These are phyloP conservation scores for Megaptera novaeangliae DNA, from an alignment of 2,113 vertebrate species.

Conservation along the genomic window DNA sequence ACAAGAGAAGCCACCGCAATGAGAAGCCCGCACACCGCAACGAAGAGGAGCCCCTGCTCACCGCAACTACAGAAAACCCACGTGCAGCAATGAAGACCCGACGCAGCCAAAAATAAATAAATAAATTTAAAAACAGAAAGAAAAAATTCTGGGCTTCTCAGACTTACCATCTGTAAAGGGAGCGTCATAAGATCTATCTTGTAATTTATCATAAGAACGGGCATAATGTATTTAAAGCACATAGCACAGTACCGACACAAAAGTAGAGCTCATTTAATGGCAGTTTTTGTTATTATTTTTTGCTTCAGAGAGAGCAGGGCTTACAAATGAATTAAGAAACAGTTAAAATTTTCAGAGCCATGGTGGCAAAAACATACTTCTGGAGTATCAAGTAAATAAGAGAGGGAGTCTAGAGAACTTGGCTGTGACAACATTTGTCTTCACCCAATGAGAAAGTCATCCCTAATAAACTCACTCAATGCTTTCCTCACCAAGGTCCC, in stretches of 20 bases:
- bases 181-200: neutral
- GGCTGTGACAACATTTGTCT: neutral
- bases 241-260: neutral
- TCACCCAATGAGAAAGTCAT: neutral
- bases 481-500: constrained; percentile 10
- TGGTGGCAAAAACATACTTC: neutral
- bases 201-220: neutral
- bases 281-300: neutral
- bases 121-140: too few relatives aligned
- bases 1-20: too few relatives aligned
- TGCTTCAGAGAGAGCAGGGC: neutral
- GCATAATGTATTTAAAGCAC: neutral
- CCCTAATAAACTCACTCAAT: neutral
- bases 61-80: too few relatives aligned
- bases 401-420: neutral
- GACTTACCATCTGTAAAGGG: neutral
- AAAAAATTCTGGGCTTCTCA: neutral
- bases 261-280: neutral
- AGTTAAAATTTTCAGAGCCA: neutral
- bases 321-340: neutral
- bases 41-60: too few relatives aligned
- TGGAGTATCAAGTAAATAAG: neutral
- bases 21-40: fast-evolving
- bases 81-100: too few relatives aligned
- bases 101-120: too few relatives aligned